A percentile compares a stretch with the other conserved stretches of the same genome.
Evolutionary conservation across 2,113 vertebrate genomes (phyloP).

Genomic region (Neotoma lepida): DNA sequence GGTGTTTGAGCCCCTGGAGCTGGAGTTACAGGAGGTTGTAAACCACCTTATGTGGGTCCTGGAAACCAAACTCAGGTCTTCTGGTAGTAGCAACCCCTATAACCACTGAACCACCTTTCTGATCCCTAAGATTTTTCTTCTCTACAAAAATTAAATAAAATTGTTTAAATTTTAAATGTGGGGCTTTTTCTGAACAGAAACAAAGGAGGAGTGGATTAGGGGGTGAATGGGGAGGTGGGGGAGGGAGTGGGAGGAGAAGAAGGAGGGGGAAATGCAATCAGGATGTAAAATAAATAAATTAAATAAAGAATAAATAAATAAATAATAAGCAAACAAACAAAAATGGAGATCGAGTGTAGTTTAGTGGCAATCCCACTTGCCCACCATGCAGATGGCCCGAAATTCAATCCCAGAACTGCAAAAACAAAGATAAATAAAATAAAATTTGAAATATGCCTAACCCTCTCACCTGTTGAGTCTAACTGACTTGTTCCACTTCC

Average conservation of each 20-base stretch:
- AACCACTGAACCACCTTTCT: not conserved
- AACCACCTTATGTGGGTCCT: not conserved
- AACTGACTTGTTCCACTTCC: not conserved
- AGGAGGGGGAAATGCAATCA: not conserved
- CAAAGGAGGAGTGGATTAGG: not conserved
- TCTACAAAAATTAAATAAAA: not conserved
- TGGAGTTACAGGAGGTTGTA: not conserved
- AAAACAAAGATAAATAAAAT: not conserved
- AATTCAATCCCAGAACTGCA: not conserved
- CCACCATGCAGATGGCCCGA: not conserved
- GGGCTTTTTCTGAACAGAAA: not conserved
- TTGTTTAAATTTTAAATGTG: not conserved
- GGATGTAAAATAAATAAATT: too few species aligned
- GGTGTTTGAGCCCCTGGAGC: not conserved
- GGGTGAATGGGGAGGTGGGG: not conserved
- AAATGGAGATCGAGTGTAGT: too few species aligned
- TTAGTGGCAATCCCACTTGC: not conserved
- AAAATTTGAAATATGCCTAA: not conserved
- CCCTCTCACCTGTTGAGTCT: not conserved
- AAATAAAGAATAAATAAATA: not conserved
- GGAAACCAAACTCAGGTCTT: not conserved
- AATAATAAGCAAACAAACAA: too few species aligned
- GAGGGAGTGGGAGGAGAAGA: not conserved
- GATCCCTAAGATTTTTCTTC: not conserved
- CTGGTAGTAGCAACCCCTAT: not conserved